phyloP scores from a whole-genome alignment of 64 coral and sea anemone genomes.

The Pocillopora damicornis region DNA sequence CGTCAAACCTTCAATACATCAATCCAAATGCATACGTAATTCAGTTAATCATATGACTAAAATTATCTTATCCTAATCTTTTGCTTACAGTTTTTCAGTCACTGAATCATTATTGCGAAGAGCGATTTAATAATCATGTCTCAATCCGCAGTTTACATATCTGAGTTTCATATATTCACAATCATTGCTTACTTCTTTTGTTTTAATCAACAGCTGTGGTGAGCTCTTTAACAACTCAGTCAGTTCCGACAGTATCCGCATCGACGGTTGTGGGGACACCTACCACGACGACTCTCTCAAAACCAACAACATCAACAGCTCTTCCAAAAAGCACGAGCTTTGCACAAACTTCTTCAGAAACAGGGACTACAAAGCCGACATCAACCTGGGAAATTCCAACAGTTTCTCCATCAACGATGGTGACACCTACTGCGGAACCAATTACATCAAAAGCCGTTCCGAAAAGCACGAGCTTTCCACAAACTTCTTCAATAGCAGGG shows the following conservation, averaged over 20 bases:
- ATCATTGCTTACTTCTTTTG: neutral
- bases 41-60: no score
- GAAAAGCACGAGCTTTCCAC: neutral
- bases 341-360: neutral
- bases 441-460: neutral
- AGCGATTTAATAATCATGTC: no score
- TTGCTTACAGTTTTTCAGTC: no score
- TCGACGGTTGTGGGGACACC: neutral
- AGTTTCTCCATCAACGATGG: constrained; percentile 9
- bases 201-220: neutral
- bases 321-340: neutral
- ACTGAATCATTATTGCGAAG: no score
- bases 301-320: neutral
- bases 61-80: no score
- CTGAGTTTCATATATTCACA: neutral
- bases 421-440: neutral
- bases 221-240: neutral
- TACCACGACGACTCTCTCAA: neutral
- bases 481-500: neutral
- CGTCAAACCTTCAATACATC: no score
- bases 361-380: neutral
- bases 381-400: neutral
- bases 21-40: no score
- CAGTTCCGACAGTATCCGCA: neutral
- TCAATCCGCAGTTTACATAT: no score